A percentile compares a stretch with the other conserved stretches of the same genome.
These are phyloP conservation scores for Clarias batrachus DNA, from an alignment of 2,113 vertebrate species.

Conservation along the genomic window DNA sequence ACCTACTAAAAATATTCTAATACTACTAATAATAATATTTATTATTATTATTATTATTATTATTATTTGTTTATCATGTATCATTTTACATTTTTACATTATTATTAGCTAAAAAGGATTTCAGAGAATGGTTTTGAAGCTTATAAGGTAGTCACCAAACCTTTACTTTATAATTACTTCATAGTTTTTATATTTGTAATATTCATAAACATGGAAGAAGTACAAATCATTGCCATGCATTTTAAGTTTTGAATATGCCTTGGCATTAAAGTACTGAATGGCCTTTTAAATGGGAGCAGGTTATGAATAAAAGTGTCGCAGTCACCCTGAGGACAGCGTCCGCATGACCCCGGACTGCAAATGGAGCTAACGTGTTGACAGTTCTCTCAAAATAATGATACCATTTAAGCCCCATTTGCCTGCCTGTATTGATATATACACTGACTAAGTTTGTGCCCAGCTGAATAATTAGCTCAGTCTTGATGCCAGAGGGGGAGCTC, in stretches of 20 bases:
- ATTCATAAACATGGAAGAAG: neutral
- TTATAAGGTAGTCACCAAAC: neutral
- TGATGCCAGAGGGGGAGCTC: conserved; percentile 6
- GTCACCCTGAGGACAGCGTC: conserved; percentile 35
- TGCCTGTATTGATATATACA: conserved; percentile 44
- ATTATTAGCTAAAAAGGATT: neutral
- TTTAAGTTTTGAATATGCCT: conserved; percentile 28
- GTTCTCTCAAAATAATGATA: conserved; percentile 49
- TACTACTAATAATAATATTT: too few species aligned
- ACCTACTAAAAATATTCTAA: too few species aligned
- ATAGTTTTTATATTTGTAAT: conserved; percentile 12
- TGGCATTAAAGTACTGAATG: conserved; percentile 22
- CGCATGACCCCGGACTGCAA: conserved; percentile 23
- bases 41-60: too few species aligned
- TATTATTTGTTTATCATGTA: neutral
- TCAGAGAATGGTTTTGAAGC: neutral
- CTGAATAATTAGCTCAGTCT: conserved; percentile 41
- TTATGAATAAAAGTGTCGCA: conserved; percentile 41
- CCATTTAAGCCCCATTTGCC: conserved; percentile 51
- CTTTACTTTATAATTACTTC: conserved; percentile 9
- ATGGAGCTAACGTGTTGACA: conserved; percentile 24
- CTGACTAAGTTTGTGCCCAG: conserved; percentile 31
- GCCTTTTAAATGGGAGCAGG: conserved; percentile 1
- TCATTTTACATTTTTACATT: neutral
- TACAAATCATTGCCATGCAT: conserved; percentile 3